Percentiles rank a stretch among this genome's conserved stretches.
phyloP scores from a whole-genome alignment of 53 echinoderm and acorn worm species.

The Paelopatides confundens region DNA sequence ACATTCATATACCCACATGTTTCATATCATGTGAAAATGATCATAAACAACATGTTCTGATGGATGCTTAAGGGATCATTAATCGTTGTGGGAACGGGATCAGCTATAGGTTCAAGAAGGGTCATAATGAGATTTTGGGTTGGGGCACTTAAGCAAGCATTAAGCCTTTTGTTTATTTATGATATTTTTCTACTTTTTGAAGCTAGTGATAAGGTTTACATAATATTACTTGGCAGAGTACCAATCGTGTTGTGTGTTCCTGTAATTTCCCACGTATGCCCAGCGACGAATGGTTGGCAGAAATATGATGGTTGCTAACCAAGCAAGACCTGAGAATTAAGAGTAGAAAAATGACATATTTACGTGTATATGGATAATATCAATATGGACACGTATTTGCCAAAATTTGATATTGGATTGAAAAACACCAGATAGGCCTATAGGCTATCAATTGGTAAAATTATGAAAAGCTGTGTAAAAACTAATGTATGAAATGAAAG shows the following conservation, averaged over 20 bases:
- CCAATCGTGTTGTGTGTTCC: neutral
- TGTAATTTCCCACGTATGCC: neutral
- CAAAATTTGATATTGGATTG: too few relatives aligned
- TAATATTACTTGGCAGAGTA: neutral
- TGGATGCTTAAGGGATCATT: neutral
- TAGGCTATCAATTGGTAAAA: too few relatives aligned
- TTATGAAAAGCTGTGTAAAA: too few relatives aligned
- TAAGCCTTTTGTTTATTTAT: neutral
- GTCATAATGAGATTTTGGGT: neutral
- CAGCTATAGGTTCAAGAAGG: neutral
- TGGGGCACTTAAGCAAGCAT: neutral
- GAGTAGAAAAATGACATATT: too few relatives aligned
- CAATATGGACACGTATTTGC: too few relatives aligned
- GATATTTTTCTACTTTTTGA: neutral
- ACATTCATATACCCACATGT: neutral
- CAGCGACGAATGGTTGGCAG: too few relatives aligned
- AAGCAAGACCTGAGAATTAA: too few relatives aligned
- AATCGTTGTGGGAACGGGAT: neutral
- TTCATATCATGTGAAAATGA: neutral
- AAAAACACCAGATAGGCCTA: too few relatives aligned
- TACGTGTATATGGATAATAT: too few relatives aligned
- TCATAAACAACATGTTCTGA: neutral
- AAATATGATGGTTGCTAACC: too few relatives aligned
- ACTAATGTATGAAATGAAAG: too few relatives aligned
- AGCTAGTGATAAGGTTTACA: neutral